These are phyloP conservation scores for Formica aserva DNA, from an alignment of 2,888 invertebrate genomes.

Conservation along the genomic window DNA sequence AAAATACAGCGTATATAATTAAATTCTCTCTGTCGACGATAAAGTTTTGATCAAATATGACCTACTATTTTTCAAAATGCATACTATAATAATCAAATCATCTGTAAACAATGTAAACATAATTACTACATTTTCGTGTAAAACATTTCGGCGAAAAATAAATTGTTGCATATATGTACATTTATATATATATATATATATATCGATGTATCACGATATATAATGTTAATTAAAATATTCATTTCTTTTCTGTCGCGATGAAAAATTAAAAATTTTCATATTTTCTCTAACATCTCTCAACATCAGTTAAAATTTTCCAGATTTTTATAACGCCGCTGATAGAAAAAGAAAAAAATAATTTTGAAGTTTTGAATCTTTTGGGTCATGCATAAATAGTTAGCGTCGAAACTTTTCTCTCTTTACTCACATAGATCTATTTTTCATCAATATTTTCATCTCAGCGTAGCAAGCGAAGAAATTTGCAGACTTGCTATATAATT, in stretches of 20 bases:
- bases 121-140: neutral
- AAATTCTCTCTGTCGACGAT: neutral
- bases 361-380: neutral
- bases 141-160: neutral
- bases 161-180: neutral
- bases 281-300: neutral
- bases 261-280: neutral
- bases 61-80: neutral
- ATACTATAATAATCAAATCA: neutral
- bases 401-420: neutral
- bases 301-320: neutral
- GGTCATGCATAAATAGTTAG: neutral
- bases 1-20: neutral
- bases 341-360: neutral
- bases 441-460: constrained; percentile 19
- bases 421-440: neutral
- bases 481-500: neutral
- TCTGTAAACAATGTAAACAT: neutral
- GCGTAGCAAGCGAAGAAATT: neutral
- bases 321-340: neutral
- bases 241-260: neutral
- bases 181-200: neutral
- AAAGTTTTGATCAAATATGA: neutral
- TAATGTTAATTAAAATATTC: neutral
- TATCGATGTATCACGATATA: neutral